Evolutionary conservation across 2,113 vertebrate genomes (phyloP).

Genomic region (Natator depressus): DNA sequence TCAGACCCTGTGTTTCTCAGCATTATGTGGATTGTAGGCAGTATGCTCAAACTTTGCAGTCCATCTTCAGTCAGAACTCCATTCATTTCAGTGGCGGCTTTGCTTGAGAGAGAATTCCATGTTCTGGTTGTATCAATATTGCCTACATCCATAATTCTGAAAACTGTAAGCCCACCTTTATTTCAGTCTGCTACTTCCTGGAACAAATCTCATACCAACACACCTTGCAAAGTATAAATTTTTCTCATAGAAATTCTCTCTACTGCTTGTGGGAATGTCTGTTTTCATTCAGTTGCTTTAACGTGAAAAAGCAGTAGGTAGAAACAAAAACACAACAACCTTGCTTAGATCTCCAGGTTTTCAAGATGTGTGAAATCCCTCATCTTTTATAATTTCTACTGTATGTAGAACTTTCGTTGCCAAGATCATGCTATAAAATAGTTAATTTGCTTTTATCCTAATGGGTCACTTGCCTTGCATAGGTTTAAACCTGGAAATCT

Average conservation of each 20-base stretch:
- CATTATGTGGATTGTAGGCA: slow-evolving; percentile 22
- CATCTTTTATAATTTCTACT: slow-evolving; percentile 20
- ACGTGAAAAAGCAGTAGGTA: slow-evolving; percentile 7
- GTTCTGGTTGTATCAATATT: background rate
- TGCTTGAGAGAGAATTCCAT: rapidly evolving
- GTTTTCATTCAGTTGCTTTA: slow-evolving; percentile 29
- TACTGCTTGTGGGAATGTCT: background rate
- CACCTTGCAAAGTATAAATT: background rate
- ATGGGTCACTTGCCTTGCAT: background rate
- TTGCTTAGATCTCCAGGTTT: slow-evolving; percentile 6
- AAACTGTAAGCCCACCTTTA: slow-evolving; percentile 17
- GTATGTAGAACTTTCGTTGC: slow-evolving; percentile 47
- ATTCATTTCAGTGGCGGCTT: background rate
- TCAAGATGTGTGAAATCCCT: background rate
- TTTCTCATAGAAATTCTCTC: background rate
- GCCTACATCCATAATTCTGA: background rate
- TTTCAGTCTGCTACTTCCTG: slow-evolving; percentile 10
- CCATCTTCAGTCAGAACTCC: background rate
- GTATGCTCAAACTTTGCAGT: background rate
- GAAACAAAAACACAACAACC: slow-evolving; percentile 19
- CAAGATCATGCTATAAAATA: background rate
- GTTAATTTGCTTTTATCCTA: slow-evolving; percentile 40
- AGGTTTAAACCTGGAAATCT: slow-evolving; percentile 23
- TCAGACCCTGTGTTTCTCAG: slow-evolving; percentile 48
- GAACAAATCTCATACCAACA: background rate